Conservation (phyloP, 2,797 vertebrate species). For the Galaxias olidus region DNA sequence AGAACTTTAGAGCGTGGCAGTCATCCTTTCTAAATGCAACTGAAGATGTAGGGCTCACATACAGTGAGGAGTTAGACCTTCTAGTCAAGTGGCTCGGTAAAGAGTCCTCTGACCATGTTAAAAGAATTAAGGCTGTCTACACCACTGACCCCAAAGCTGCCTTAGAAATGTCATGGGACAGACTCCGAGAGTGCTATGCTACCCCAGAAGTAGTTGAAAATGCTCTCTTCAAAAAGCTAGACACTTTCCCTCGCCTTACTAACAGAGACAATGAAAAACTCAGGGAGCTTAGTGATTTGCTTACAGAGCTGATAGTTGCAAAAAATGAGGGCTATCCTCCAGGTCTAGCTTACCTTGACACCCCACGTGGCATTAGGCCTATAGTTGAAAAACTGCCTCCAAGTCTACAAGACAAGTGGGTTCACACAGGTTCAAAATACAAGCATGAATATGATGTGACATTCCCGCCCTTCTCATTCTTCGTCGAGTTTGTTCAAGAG, state of each 20-base stretch:
- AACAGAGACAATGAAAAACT: conserved; percentile 6
- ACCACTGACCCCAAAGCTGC: not conserved
- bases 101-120: not conserved
- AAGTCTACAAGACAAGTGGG: conserved; percentile 13
- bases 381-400: conserved; percentile 16
- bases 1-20: not conserved
- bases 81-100: not conserved
- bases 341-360: conserved; percentile 7
- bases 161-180: not conserved
- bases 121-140: not conserved
- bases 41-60: not conserved
- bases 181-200: not conserved
- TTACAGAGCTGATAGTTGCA: conserved; percentile 14
- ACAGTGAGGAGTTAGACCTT: not conserved
- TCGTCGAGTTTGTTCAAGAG: not conserved
- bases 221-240: conserved; percentile 21
- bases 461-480: not conserved
- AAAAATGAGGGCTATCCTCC: conserved; percentile 6
- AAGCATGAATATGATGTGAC: conserved; percentile 7
- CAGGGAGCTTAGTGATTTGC: conserved; percentile 7
- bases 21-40: not conserved
- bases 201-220: conserved; percentile 18
- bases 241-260: conserved; percentile 10
- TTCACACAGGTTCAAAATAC: not conserved
- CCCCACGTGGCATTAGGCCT: conserved; percentile 2